Percentiles rank a stretch among this genome's conserved stretches.
phyloP scores from a whole-genome alignment of 1,140 invertebrate species.

The Panonychus citri region DNA sequence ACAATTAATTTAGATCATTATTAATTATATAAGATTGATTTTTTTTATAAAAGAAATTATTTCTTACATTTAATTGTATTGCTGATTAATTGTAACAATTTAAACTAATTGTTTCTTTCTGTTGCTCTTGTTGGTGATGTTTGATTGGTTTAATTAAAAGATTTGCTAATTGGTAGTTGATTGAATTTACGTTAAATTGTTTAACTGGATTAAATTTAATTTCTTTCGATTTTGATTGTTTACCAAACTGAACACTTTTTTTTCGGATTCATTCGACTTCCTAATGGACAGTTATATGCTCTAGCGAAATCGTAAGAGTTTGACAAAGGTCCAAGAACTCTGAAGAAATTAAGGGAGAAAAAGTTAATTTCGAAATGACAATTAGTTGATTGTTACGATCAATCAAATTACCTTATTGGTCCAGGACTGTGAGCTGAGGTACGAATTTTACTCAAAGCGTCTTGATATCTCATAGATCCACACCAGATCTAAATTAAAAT shows the following conservation, averaged over 20 bases:
- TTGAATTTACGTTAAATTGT: no score
- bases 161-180: no score
- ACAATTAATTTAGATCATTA: no score
- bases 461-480: constrained; percentile 83
- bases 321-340: constrained; percentile 45
- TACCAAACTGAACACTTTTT: constrained; percentile 87
- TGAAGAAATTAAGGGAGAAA: constrained; percentile 10
- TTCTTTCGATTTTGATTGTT: no score
- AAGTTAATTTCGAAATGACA: background rate
- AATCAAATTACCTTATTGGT: constrained; percentile 38
- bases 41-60: no score
- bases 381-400: background rate
- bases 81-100: no score
- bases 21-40: no score
- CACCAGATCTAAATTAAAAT: constrained; percentile 55
- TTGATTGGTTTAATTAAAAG: no score
- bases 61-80: no score
- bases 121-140: no score
- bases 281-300: constrained; percentile 39
- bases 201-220: background rate
- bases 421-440: constrained; percentile 88
- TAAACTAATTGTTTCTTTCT: no score
- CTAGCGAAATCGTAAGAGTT: constrained; percentile 72
- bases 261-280: constrained; percentile 65
- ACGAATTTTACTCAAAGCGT: constrained; percentile 73